Conservation (phyloP, 2,888 invertebrate genomes). For the Lasioglossum zephyrum region DNA sequence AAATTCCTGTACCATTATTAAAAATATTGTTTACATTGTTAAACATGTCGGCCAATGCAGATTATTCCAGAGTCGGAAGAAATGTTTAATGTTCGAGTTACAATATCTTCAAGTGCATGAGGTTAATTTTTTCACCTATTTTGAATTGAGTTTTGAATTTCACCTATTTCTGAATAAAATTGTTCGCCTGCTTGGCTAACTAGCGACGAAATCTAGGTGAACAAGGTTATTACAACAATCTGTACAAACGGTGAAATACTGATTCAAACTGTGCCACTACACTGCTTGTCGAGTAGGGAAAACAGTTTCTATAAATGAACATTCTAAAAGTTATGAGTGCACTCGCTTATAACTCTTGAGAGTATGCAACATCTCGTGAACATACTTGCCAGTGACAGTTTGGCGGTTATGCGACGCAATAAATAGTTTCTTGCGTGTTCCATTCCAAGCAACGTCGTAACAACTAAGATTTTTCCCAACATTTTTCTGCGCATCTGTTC, state of each 20-base stretch:
- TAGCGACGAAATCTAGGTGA: not conserved
- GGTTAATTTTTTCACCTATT: no score
- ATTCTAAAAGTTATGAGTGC: conserved; percentile 34
- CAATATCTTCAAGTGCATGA: no score
- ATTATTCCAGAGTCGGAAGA: no score
- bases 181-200: not conserved
- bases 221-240: not conserved
- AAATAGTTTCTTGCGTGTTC: conserved; percentile 15
- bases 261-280: not conserved
- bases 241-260: not conserved
- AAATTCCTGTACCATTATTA: no score
- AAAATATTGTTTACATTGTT: no score
- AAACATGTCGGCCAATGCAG: no score
- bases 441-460: not conserved
- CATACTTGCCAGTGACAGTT: conserved; percentile 14
- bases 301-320: conserved; percentile 33
- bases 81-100: no score
- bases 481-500: not conserved
- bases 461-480: not conserved
- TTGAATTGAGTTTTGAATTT: no score
- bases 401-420: conserved; percentile 18
- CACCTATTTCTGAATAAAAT: no score
- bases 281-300: not conserved
- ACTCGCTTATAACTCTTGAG: conserved; percentile 17
- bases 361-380: conserved; percentile 24